Base-by-base conservation (phyloP, 2,888 invertebrate species). In the Conistra vaccinii region DNA sequence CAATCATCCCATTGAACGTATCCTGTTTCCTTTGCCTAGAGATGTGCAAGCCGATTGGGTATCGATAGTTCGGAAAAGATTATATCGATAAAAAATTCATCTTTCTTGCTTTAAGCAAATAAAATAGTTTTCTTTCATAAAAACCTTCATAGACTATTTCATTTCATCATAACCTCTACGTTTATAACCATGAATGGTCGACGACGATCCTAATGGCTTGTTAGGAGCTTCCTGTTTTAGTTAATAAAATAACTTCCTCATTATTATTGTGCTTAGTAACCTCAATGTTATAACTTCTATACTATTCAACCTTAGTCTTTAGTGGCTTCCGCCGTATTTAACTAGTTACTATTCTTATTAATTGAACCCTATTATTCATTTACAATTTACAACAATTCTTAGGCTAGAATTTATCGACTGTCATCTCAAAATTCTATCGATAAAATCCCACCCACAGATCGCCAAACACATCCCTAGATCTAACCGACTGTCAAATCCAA, bases 1-100 rank as follows among this genome's bases (percentile, higher is more conserved):
- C 96, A 96, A 96, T 96, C 96, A 96, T 96, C 90, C 93, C 95
- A 96, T 96, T 96, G 96, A 95, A 95, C 92, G 93, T 96, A 96
- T 96, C 96, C 96, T 96, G 96, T 95, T 94, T 94, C 94, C 94
- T 92, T 90, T 90, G 89, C 76, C 78, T 95, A 96, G 95, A 89
- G 95, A 73, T 89, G 96, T 89, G 92, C 87, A 89, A 55, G 17
- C 86, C 84, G 70, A 84, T 89, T 77, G 86, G 81, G 86, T 88
- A 82, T 90, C 89, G 90, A 91, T 89, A 83, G 29, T 67, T 62
- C 39, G 39, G 23, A 32, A 45, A 60, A 32, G 72, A 78, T 80
- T 35, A 14, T 74, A 86, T 89, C 80, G 85, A 76, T 81, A 63
- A 42, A 26, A 53, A 23, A 12, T 9, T 2, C 4, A 60, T 58